Evolutionary conservation across 2,888 invertebrate genomes (phyloP).

Genomic region (Allolobophora icterica): DNA sequence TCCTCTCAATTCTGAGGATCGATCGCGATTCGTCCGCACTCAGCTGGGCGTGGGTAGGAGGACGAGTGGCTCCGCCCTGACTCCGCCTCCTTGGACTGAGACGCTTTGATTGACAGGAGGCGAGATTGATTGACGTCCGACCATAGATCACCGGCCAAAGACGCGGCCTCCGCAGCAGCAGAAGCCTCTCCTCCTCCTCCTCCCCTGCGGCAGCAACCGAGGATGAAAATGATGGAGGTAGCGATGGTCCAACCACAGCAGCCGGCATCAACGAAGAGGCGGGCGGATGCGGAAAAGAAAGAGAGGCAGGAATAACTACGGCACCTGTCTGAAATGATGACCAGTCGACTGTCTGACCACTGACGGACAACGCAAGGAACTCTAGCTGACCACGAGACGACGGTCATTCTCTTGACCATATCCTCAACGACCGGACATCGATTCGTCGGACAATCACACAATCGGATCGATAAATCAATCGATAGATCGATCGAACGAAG

Average conservation of each 20-base stretch:
- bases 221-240: background rate
- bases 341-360: background rate
- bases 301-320: background rate
- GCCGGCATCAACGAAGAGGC: background rate
- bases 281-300: background rate
- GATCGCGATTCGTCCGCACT: background rate
- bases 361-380: background rate
- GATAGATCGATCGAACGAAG: background rate
- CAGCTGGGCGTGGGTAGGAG: background rate
- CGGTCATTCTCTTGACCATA: background rate
- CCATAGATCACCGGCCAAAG: background rate
- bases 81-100: background rate
- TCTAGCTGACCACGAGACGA: background rate
- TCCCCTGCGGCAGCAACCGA: background rate
- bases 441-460: background rate
- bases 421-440: background rate
- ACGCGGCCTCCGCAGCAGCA: background rate
- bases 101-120: background rate
- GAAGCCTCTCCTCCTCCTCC: background rate
- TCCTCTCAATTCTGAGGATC: background rate
- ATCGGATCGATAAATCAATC: background rate
- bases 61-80: background rate
- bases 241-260: background rate
- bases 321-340: background rate
- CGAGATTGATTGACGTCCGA: background rate